These are phyloP conservation scores for Eleginops maclovinus DNA, from an alignment of 2,113 vertebrate genomes.

Conservation along the genomic window DNA sequence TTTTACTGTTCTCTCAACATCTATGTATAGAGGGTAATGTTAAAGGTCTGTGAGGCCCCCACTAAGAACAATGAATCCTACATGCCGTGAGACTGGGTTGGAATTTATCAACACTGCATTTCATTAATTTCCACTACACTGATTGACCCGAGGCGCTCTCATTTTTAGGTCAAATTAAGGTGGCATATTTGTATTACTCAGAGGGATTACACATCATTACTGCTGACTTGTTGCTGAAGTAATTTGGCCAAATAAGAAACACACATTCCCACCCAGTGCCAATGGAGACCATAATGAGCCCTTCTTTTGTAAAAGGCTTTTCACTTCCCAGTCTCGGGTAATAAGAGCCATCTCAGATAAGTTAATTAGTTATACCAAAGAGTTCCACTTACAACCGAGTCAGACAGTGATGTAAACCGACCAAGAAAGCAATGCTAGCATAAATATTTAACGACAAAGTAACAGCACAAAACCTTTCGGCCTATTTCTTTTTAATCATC, in stretches of 20 bases:
- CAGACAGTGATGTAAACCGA: conserved; percentile 20
- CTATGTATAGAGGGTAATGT: background rate
- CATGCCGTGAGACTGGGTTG: background rate
- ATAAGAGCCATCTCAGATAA: conserved; percentile 54
- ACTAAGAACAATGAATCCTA: background rate
- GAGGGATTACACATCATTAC: conserved; percentile 11
- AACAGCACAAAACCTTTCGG: conserved; percentile 69
- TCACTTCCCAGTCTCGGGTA: conserved; percentile 36
- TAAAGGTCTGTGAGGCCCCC: background rate
- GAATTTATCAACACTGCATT: background rate
- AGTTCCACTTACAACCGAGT: conserved; percentile 21
- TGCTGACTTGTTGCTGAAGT: background rate
- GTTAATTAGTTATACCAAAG: conserved; percentile 63
- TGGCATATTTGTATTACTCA: conserved; percentile 6
- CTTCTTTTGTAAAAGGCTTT: conserved; percentile 7
- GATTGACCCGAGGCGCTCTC: background rate
- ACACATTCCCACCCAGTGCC: conserved; percentile 12
- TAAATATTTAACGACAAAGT: conserved; percentile 74
- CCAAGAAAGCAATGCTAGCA: conserved; percentile 45
- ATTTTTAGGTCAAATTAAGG: conserved; percentile 22
- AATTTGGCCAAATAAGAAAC: conserved; percentile 20
- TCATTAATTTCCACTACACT: background rate
- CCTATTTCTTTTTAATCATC: conserved; percentile 66
- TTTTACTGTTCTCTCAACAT: background rate
- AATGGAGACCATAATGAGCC: conserved; percentile 22